Evolutionary conservation across 2,888 invertebrate genomes (phyloP).

Genomic region (Idaea aversata): DNA sequence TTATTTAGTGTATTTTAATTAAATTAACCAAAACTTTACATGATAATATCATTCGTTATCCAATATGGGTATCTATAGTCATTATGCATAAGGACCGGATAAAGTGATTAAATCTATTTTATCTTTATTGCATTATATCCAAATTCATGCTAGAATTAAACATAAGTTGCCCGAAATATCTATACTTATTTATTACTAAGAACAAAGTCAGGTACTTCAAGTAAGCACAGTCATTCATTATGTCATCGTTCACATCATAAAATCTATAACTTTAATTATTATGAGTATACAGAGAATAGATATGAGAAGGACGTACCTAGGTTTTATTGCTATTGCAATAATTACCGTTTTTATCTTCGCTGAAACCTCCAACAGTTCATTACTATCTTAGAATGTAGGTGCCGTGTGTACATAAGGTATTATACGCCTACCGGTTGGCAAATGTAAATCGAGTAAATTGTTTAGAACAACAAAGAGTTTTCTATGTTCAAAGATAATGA

Average conservation of each 20-base stretch:
- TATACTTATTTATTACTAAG: background rate
- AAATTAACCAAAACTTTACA: too few relatives aligned
- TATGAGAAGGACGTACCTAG: constrained; percentile 4
- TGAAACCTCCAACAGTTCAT: background rate
- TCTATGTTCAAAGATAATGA: constrained; percentile 15
- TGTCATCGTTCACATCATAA: background rate
- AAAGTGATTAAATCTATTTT: too few relatives aligned
- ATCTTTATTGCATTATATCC: too few relatives aligned
- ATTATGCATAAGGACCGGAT: too few relatives aligned
- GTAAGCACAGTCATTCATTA: background rate
- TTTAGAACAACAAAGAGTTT: constrained; percentile 16
- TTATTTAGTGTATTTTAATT: too few relatives aligned
- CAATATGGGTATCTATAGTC: too few relatives aligned
- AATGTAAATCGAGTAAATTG: constrained; percentile 7
- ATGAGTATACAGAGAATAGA: background rate
- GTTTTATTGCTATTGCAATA: constrained; percentile 1
- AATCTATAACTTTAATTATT: background rate
- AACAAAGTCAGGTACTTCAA: background rate
- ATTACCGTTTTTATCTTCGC: background rate
- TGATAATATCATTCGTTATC: too few relatives aligned
- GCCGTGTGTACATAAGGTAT: background rate
- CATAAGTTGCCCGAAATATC: background rate
- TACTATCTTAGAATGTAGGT: background rate
- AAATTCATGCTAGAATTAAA: too few relatives aligned
- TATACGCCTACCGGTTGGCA: background rate